A percentile compares a stretch with the other conserved stretches of the same genome.
These are phyloP conservation scores for Cherax quadricarinatus DNA, from an alignment of 1,140 invertebrate species.

Conservation along the genomic window DNA sequence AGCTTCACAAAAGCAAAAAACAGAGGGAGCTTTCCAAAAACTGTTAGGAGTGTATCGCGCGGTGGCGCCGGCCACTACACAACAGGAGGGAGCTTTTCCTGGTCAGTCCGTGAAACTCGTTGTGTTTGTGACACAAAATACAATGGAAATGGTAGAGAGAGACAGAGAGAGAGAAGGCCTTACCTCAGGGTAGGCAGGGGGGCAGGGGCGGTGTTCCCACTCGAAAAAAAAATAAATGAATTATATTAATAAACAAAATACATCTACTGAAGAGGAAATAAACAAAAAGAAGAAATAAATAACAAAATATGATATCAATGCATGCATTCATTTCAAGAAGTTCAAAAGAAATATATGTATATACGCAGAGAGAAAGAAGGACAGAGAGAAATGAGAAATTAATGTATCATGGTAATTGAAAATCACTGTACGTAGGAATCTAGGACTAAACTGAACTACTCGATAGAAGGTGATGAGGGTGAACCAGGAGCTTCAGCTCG, in stretches of 20 bases:
- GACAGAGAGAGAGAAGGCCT: neutral
- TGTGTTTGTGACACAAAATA: neutral
- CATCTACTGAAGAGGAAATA: too few species aligned
- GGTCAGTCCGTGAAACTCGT: neutral
- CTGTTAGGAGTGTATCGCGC: neutral
- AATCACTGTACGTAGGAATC: too few species aligned
- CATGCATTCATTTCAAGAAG: too few species aligned
- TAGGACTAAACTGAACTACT: too few species aligned
- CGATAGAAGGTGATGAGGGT: too few species aligned
- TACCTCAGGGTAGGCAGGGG: neutral
- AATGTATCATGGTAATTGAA: too few species aligned
- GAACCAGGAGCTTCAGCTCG: too few species aligned
- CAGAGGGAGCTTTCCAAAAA: neutral
- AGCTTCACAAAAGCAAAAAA: neutral
- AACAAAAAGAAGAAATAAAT: too few species aligned
- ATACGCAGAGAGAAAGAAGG: too few species aligned
- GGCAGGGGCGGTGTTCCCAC: neutral
- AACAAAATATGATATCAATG: too few species aligned
- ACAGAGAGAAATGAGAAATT: too few species aligned
- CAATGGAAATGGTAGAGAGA: neutral
- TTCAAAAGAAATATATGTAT: too few species aligned
- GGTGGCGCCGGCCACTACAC: neutral
- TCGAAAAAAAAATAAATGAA: neutral
- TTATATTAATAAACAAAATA: neutral
- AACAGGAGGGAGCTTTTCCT: neutral